These are phyloP conservation scores for Pagetopsis macropterus DNA, from an alignment of 2,797 vertebrate genomes.

Conservation along the genomic window DNA sequence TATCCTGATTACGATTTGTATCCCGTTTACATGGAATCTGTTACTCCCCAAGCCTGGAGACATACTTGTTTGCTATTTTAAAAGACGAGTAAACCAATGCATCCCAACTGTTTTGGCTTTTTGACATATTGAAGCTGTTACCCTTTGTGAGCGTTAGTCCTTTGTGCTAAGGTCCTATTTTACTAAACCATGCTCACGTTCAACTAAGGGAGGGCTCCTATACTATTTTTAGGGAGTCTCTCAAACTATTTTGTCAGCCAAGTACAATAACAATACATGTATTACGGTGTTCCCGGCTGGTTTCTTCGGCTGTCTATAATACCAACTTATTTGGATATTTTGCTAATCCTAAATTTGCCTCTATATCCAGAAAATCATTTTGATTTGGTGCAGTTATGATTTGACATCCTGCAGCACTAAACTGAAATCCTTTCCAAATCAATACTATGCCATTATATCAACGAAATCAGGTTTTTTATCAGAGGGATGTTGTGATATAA, in stretches of 20 bases:
- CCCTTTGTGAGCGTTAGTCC: neutral
- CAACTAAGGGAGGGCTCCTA: neutral
- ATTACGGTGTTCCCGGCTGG: neutral
- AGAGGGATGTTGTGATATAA: neutral
- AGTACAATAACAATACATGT: neutral
- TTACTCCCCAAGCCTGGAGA: too few relatives aligned
- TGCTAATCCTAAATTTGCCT: neutral
- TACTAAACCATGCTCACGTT: conserved; percentile 3
- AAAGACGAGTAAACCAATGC: neutral
- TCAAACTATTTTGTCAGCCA: neutral
- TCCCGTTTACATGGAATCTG: too few relatives aligned
- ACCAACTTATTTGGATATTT: too few relatives aligned
- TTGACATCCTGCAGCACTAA: neutral
- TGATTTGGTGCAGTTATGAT: neutral
- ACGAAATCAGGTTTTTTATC: neutral
- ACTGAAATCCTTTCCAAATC: neutral
- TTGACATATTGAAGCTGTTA: neutral
- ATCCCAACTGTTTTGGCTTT: neutral
- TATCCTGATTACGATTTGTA: too few relatives aligned
- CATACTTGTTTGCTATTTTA: neutral
- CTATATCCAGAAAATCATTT: neutral
- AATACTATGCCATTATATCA: neutral
- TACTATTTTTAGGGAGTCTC: neutral
- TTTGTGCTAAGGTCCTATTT: neutral
- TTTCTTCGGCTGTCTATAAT: too few relatives aligned